Evolutionary conservation across 2,888 invertebrate genomes (phyloP).

Genomic region (Trichopria drosophilae): DNA sequence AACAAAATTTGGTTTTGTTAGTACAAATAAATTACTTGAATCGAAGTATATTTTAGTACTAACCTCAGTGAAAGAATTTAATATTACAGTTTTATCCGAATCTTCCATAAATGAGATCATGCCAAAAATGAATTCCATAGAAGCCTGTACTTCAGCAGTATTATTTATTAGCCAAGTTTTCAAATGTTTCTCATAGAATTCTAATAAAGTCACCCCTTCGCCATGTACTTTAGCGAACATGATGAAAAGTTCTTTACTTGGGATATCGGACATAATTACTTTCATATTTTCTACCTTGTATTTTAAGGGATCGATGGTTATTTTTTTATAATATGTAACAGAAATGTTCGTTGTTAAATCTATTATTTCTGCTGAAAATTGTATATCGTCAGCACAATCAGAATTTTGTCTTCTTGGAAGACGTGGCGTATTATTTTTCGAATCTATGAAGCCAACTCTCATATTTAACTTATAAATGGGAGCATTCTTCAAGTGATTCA

Average conservation of each 20-base stretch:
- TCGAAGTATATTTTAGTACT: constrained; percentile 28
- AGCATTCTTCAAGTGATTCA: constrained; percentile 58
- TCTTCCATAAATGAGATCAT: constrained; percentile 63
- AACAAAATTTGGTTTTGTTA: constrained; percentile 24
- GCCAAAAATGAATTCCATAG: constrained; percentile 68
- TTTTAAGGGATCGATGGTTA: constrained; percentile 55
- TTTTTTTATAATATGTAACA: constrained; percentile 63
- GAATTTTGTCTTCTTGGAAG: no score
- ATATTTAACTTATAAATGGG: constrained; percentile 58
- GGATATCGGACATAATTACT: constrained; percentile 64
- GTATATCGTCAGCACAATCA: no score
- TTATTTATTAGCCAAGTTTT: constrained; percentile 62
- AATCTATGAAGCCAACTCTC: constrained; percentile 63
- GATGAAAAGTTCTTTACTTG: constrained; percentile 61
- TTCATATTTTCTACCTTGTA: constrained; percentile 61
- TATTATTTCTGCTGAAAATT: no score
- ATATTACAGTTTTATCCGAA: constrained; percentile 61
- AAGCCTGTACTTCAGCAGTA: constrained; percentile 60
- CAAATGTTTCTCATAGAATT: constrained; percentile 57
- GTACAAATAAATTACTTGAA: neutral
- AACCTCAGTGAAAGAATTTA: constrained; percentile 65
- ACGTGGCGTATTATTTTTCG: no score
- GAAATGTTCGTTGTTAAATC: no score
- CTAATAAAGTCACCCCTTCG: constrained; percentile 44
- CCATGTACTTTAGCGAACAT: constrained; percentile 54